Base-by-base conservation (phyloP, 2,797 vertebrate species). In the Luscinia luscinia region DNA sequence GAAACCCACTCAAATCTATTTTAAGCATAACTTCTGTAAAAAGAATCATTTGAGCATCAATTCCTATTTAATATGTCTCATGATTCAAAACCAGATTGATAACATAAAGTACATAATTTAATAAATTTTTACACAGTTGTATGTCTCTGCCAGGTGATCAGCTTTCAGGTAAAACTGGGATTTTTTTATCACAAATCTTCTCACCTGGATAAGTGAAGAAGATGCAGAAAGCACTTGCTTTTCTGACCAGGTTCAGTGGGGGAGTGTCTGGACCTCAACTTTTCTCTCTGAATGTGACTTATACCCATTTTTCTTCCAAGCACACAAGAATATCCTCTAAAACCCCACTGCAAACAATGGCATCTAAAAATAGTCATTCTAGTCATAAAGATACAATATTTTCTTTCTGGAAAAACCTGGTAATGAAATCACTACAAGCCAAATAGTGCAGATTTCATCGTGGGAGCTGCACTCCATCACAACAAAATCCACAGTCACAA, bases 1-100 rank as follows among this genome's bases (percentile, higher is more conserved):
- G 40, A 68, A 74, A 70, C 91, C 80, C 70, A 95, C 93, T 90
- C 80, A 59, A 68, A 83, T 79, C 80, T 94, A 95, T 96, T 94
- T 96, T 93, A 94, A 91, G 80, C 10, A 55, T 45, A 80, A 79
- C 30, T 89, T 91, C 72, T 64, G 72, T 79, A 92, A 94, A 95
- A 92, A 87, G 64, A 91, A 74, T 74, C 41, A 93, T 77, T 62
- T 66, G 61, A 54, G 58, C 32, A 62, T 72, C 58, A 83, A 88
- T 54, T 87, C 1, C 0, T 90, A 38, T 90, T 89, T 83, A 84
- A 84, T 51, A 69, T 9, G 62, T 54, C 51, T 82, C 73, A 85
- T 0, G 1, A 75, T 58, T 81, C 51, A 89, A 95, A 92, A 52
- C 3, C 45, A 91, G 66, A 87, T 55, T 88, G 79, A 89, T 75